Percentiles rank a stretch among this genome's conserved stretches.
phyloP scores from a whole-genome alignment of 2,888 invertebrate species.

The Perithous albicinctus region DNA sequence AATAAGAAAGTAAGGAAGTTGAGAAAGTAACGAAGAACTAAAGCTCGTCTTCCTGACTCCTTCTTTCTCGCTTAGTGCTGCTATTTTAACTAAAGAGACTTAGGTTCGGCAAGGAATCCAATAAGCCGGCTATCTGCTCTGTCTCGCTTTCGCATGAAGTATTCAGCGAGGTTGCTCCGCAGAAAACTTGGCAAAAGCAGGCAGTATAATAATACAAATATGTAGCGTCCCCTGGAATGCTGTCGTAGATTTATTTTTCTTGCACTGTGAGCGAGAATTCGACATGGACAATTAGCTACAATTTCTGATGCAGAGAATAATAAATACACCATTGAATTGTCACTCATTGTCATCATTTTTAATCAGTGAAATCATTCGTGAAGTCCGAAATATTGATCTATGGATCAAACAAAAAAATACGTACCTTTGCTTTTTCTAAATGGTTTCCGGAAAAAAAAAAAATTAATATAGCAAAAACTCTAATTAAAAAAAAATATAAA shows the following conservation, averaged over 20 bases:
- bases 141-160: constrained; percentile 16
- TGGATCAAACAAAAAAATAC: too few species aligned
- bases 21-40: constrained; percentile 13
- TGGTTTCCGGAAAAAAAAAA: too few species aligned
- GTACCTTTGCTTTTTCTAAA: too few species aligned
- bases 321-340: too few species aligned
- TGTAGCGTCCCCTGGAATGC: neutral
- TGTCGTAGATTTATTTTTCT: neutral
- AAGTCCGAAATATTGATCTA: too few species aligned
- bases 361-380: too few species aligned
- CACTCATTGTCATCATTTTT: too few species aligned
- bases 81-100: constrained; percentile 24
- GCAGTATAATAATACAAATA: constrained; percentile 14
- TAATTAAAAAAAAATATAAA: neutral
- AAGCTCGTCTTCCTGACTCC: constrained; percentile 15
- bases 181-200: neutral
- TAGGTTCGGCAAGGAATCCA: neutral
- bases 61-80: constrained; percentile 4
- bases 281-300: neutral
- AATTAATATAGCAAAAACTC: too few species aligned
- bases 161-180: constrained; percentile 7
- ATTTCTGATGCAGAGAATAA: constrained; percentile 1
- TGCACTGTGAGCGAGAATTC: neutral
- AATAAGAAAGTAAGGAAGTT: constrained; percentile 3
- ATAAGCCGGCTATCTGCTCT: constrained; percentile 6